Percentiles rank a stretch among this genome's conserved stretches.
Evolutionary conservation across 2,113 vertebrate species (phyloP).

Genomic region (Nerophis ophidion): DNA sequence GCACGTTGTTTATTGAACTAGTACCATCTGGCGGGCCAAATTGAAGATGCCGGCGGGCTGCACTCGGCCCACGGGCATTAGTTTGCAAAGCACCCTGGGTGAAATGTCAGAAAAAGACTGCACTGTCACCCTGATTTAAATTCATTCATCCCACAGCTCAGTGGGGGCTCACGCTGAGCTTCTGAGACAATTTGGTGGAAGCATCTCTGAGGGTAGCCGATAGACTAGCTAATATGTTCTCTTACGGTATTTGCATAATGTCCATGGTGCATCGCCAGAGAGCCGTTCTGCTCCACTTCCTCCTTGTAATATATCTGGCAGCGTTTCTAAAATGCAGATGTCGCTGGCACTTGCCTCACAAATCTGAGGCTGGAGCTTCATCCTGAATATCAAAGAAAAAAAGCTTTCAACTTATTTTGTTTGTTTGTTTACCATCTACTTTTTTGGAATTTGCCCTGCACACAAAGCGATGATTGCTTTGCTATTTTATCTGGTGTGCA

Average conservation of each 20-base stretch:
- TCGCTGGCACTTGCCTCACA: constrained; percentile 60
- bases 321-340: constrained; percentile 68
- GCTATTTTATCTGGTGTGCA: constrained; percentile 17
- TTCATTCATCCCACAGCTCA: constrained; percentile 58
- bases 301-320: constrained; percentile 73
- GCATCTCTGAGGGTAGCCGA: constrained; percentile 63
- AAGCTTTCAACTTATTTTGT: constrained; percentile 45
- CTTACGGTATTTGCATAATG: constrained; percentile 73
- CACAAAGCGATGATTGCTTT: constrained; percentile 40
- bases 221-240: constrained; percentile 73
- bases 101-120: constrained; percentile 46
- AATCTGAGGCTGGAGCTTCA: constrained; percentile 59
- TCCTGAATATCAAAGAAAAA: constrained; percentile 58
- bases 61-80: too few relatives aligned
- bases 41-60: too few relatives aligned
- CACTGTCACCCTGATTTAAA: constrained; percentile 62
- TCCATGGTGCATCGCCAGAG: constrained; percentile 66
- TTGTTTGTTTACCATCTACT: constrained; percentile 56
- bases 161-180: constrained; percentile 61
- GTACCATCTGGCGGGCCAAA: too few relatives aligned
- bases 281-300: constrained; percentile 73
- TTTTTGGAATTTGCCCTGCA: constrained; percentile 50
- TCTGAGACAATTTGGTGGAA: constrained; percentile 70
- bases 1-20: too few relatives aligned
- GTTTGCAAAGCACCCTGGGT: not conserved